These are phyloP conservation scores for Semicossyphus pulcher DNA, from an alignment of 2,113 vertebrate genomes.

Conservation along the genomic window DNA sequence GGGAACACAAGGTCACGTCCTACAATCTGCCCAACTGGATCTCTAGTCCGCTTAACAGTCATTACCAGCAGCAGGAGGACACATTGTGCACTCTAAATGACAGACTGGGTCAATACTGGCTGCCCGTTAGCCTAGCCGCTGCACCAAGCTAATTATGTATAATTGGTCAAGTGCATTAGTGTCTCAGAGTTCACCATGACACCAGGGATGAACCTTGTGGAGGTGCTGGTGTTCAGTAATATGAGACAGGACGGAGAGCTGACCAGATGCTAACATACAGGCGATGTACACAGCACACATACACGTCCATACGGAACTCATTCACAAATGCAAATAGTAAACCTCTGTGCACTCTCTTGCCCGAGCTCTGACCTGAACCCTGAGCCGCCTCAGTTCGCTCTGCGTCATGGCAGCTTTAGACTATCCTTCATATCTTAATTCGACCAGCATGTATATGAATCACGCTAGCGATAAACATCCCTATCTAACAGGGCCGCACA, in stretches of 20 bases:
- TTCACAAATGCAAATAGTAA: conserved; percentile 49
- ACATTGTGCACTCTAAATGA: conserved; percentile 49
- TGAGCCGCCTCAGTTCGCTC: conserved; percentile 3
- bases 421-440: conserved; percentile 39
- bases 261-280: conserved; percentile 30
- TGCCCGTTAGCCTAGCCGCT: conserved; percentile 31
- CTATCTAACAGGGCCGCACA: conserved; percentile 21
- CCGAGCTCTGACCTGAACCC: conserved; percentile 41
- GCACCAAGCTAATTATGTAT: conserved; percentile 57
- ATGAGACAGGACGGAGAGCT: conserved; percentile 24
- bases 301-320: conserved; percentile 21
- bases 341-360: conserved; percentile 24
- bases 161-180: conserved; percentile 55
- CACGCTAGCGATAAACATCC: conserved; percentile 35
- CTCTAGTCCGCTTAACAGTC: conserved; percentile 10
- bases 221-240: conserved; percentile 38
- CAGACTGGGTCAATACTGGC: conserved; percentile 52
- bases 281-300: background rate
- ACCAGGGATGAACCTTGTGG: background rate
- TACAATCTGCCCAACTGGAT: conserved; percentile 16
- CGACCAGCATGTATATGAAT: conserved; percentile 51
- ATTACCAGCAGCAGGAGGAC: conserved; percentile 42
- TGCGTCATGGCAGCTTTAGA: conserved; percentile 58
- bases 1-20: conserved; percentile 41
- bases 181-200: background rate